Percentiles rank a stretch among this genome's conserved stretches.
phyloP scores from a whole-genome alignment of 2,797 vertebrate genomes.

The Heteromormyrus szaboi region DNA sequence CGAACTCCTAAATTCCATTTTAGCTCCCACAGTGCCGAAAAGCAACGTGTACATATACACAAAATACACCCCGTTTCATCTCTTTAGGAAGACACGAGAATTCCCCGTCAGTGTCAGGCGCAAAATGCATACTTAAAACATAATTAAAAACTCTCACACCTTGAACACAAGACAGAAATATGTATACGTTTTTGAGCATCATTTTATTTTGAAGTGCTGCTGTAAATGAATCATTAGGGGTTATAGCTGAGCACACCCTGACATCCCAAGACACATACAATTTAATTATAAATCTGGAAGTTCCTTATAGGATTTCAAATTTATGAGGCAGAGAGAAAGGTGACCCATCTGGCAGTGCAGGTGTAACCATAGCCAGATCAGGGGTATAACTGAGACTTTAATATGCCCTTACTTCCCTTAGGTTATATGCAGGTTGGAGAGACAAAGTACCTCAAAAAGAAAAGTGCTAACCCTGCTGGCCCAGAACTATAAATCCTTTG shows the following conservation, averaged over 20 bases:
- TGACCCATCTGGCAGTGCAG: neutral
- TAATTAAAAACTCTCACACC: neutral
- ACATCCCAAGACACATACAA: neutral
- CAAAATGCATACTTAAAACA: neutral
- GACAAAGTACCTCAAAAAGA: neutral
- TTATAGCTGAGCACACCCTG: neutral
- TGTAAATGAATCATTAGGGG: neutral
- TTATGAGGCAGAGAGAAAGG: neutral
- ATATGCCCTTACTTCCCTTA: constrained; percentile 1
- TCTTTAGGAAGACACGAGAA: neutral
- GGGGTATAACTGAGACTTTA: neutral
- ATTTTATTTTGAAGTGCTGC: constrained; percentile 1
- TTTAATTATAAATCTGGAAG: neutral
- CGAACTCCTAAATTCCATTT: constrained; percentile 28
- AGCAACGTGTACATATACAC: neutral
- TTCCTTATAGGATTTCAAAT: neutral
- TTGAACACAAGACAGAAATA: neutral
- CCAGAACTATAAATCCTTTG: neutral
- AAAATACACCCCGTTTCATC: neutral
- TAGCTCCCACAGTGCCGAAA: neutral
- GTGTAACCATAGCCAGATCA: neutral
- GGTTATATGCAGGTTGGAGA: neutral
- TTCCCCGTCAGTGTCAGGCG: neutral
- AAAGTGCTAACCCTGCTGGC: neutral
- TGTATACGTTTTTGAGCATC: neutral